Percentiles rank a stretch among this genome's conserved stretches.
phyloP scores from a whole-genome alignment of 2,888 invertebrate species.

The Aleiodes testaceus region DNA sequence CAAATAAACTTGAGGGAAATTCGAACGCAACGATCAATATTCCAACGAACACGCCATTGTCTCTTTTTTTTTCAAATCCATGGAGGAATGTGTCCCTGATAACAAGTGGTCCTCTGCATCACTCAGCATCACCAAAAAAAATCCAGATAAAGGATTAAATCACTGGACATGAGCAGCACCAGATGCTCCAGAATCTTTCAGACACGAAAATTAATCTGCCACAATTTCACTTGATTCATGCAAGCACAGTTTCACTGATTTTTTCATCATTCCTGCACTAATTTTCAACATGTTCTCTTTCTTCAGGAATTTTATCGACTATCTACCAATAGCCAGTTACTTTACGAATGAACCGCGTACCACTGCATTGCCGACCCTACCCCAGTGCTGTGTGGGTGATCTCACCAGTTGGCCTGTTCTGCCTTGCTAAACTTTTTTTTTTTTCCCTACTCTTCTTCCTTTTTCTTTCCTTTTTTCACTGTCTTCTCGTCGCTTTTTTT shows the following conservation, averaged over 20 bases:
- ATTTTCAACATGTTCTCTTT: neutral
- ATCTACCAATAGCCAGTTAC: conserved; percentile 9
- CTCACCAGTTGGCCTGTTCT: conserved; percentile 34
- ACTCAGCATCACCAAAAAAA: conserved; percentile 19
- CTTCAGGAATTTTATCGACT: conserved; percentile 7
- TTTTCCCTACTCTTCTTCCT: conserved; percentile 9
- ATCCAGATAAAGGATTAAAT: neutral
- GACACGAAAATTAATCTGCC: no score
- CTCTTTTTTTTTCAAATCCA: conserved; percentile 38
- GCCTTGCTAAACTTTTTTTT: neutral
- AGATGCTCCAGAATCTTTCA: neutral
- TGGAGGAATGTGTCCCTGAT: conserved; percentile 20
- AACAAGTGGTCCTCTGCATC: conserved; percentile 26
- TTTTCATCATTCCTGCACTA: neutral
- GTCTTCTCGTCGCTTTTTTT: neutral
- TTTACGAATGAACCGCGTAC: conserved; percentile 46
- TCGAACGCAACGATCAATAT: conserved; percentile 49
- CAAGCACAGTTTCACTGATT: neutral
- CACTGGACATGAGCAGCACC: neutral
- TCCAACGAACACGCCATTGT: conserved; percentile 50
- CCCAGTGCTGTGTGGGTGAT: conserved; percentile 41
- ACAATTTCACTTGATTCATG: no score
- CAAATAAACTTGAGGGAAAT: neutral
- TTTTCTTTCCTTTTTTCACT: neutral
- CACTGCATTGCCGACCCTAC: conserved; percentile 55